Conservation (phyloP, 1,140 invertebrate species). For the Agraylea sexmaculata region DNA sequence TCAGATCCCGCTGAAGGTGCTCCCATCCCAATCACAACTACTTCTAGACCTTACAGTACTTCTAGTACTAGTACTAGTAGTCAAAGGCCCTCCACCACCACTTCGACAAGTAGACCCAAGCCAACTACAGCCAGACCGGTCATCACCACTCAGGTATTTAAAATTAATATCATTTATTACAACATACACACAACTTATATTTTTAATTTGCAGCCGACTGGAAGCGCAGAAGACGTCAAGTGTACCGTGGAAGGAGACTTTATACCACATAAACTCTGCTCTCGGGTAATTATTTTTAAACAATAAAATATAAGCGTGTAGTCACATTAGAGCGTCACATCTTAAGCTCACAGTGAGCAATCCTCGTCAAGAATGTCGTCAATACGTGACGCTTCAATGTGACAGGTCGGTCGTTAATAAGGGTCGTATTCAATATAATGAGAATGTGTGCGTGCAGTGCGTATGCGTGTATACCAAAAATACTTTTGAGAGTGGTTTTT, state of each 20-base stretch:
- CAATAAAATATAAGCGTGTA: no score
- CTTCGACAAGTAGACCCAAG: slow-evolving; percentile 14
- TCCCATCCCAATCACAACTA: slow-evolving; percentile 21
- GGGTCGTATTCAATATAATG: no score
- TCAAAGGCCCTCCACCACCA: slow-evolving; percentile 20
- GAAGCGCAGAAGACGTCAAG: slow-evolving; percentile 29
- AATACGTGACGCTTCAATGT: no score
- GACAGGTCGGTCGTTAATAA: no score
- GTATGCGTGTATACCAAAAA: no score
- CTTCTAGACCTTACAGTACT: slow-evolving; percentile 19
- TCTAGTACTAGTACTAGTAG: slow-evolving; percentile 18
- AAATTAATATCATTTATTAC: no score
- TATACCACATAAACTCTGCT: slow-evolving; percentile 47
- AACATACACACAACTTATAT: no score
- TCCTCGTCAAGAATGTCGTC: no score
- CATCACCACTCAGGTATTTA: slow-evolving; percentile 10
- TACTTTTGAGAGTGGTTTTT: no score
- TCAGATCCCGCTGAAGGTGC: slow-evolving; percentile 30
- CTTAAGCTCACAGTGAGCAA: no score
- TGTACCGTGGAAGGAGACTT: slow-evolving; percentile 43
- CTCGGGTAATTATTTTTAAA: slow-evolving; percentile 36
- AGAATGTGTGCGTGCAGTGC: no score
- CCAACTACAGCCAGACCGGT: slow-evolving; percentile 23
- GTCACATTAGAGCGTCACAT: no score
- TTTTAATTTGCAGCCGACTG: slow-evolving; percentile 6